Base-by-base conservation (phyloP, 2,113 vertebrate species). In the Chaetorhynchus papuensis region DNA sequence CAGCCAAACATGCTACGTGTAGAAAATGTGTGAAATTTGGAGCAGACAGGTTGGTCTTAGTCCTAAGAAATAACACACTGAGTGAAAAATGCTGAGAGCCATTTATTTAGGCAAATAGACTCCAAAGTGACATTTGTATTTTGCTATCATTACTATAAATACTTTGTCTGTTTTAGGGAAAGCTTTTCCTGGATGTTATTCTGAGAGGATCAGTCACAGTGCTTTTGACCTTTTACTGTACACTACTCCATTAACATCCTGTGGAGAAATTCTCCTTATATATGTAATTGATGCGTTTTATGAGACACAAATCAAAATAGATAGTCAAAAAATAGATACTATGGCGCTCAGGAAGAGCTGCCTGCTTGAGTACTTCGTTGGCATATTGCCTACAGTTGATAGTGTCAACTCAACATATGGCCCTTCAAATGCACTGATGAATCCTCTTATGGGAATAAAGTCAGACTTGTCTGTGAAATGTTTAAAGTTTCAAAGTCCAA, bases 251-350 rank as follows among this genome's bases (percentile, higher is more conserved):
- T 96, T 96, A 94, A 84, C 89, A 94, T 90, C 92, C 45, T 61
- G 68, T 84, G 66, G 71, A 93, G 87, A 96, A 87, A 88, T 65
- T 70, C 74, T 86, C 72, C 50, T 56, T 71, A 70, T 94, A 87
- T 93, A 95, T n/a, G 70, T 83, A 89, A 95, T 83, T 88, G 91
- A 96, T 92, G 72, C 64, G 83, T 90, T 96, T 93, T 92, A 86
- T 81, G 69, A 97, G 89, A 95, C 96, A 95, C 83, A 95, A 87
- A 95, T 94, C 87, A 96, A 94, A 97, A 96, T 81, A 95, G 79
- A 96, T 85, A 91, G 79, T 94, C 52, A 95, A 96, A 94, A 97
- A 94, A 87, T 71, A 77, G 61, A 94, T 85, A 60, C 70, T 42
- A 84, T 72, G 60, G 59, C 93, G 84, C 83, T 90, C 47, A 47